Base-by-base conservation (phyloP, 2,888 invertebrate species). In the Cistogaster globosa region DNA sequence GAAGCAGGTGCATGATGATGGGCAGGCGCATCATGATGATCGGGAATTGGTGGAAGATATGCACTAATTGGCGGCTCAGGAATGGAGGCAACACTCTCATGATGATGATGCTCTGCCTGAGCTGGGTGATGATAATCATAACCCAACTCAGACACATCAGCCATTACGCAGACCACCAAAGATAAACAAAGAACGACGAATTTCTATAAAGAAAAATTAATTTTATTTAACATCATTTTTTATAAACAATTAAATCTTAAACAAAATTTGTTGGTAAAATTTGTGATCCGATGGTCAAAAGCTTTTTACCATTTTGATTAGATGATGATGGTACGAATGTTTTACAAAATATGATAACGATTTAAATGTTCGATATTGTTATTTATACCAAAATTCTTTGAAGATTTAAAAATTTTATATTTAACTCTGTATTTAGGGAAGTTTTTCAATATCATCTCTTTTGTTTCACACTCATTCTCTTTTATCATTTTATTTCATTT, bases 131-230 rank as follows among this genome's bases (percentile, higher is more conserved):
- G 45, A 22, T 85, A 85, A 16, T 67, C 38, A 67, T 85, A 85
- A 60, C 85, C 85, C 82, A 85, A 76, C 32, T 85, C 82, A 14
- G 82, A 82, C 22, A 85, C 85, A 71, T 85, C 85, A 71, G 82
- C 82, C 78, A 82, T 57, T 57, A 79, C 78, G 20, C 71, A 55
- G 85, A 82, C 85, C 32, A 82, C 53, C 38, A 85, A 48, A 71
- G 78, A 78, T 75, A 85, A 79, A 20, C 57, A 48, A 58, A 85
- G 51, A 67, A 82, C 32, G 12, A 85, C 2, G 18, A 82, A 71
- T 82, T 85, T 85, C 85, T 85, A 65, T 7, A 62, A 76, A 78
- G 0, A 48, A 55, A 16, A 38, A 68, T 3, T 63, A 7, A 32
- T 32, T 26, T 63, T 38, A 18, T 69, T 51, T 42, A 42, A 32